Conservation (phyloP, 2,797 vertebrate genomes). For the Enteromius thamalakanensis region DNA sequence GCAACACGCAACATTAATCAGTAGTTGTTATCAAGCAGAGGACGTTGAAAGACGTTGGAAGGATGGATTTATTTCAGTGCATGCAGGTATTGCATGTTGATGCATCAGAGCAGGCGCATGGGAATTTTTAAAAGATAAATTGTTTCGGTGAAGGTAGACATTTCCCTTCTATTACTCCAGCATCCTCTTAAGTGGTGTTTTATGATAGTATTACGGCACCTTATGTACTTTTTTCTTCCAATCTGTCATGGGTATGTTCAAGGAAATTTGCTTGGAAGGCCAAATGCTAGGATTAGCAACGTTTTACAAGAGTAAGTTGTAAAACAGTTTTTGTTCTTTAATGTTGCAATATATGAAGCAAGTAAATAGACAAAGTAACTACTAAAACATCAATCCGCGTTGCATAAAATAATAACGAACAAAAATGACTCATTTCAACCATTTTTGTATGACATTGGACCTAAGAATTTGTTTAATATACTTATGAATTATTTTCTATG, state of each 20-base stretch:
- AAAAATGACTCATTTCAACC: slow-evolving; percentile 36
- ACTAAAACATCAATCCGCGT: background rate
- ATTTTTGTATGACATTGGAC: slow-evolving; percentile 46
- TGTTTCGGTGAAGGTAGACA: slow-evolving; percentile 29
- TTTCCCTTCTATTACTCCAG: slow-evolving; percentile 33
- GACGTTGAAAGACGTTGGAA: slow-evolving; percentile 17
- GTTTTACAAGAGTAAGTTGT: slow-evolving; percentile 14
- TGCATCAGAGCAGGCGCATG: slow-evolving; percentile 48
- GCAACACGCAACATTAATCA: slow-evolving; percentile 24
- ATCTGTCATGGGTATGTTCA: slow-evolving; percentile 11
- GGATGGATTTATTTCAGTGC: slow-evolving; percentile 41
- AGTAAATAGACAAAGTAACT: slow-evolving; percentile 14
- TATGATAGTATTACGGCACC: slow-evolving; percentile 14
- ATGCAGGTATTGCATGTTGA: slow-evolving; percentile 48
- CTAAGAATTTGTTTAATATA: slow-evolving; percentile 44
- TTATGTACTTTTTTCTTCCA: slow-evolving; percentile 8
- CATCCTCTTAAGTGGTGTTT: slow-evolving; percentile 38
- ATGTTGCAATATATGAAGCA: slow-evolving; percentile 15
- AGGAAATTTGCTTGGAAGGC: slow-evolving; percentile 17
- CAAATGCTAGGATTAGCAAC: slow-evolving; percentile 17
- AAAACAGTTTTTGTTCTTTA: background rate
- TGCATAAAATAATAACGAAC: slow-evolving; percentile 13
- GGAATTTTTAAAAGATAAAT: slow-evolving; percentile 26
- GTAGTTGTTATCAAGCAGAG: slow-evolving; percentile 13
- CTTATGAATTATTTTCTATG: slow-evolving; percentile 39